Evolutionary conservation across 2,113 vertebrate genomes (phyloP).

Genomic region (Campylomormyrus tamandua): DNA sequence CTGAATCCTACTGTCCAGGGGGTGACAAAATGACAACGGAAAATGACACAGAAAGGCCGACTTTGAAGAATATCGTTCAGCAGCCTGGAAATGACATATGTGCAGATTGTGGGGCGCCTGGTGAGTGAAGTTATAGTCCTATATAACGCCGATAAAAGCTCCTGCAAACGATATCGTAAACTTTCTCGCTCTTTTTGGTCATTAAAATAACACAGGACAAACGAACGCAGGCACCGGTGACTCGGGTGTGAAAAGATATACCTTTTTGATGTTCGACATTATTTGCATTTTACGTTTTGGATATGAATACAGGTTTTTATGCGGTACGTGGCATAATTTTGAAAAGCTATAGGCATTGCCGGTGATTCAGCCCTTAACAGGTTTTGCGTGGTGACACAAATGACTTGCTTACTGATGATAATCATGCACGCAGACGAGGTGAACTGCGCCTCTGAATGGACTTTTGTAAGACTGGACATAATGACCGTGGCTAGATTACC

Average conservation of each 20-base stretch:
- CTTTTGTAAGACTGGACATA: neutral
- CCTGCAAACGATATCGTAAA: neutral
- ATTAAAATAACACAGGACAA: neutral
- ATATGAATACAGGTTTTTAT: neutral
- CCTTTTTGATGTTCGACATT: neutral
- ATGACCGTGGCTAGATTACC: neutral
- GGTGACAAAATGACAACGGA: conserved; percentile 14
- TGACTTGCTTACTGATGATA: neutral
- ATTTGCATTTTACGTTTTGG: neutral
- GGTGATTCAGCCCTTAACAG: neutral
- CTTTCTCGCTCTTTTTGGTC: neutral
- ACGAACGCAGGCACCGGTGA: neutral
- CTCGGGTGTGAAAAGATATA: neutral
- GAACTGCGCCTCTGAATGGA: neutral
- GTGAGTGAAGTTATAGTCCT: conserved; percentile 41
- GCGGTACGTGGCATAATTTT: neutral
- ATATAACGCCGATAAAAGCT: neutral
- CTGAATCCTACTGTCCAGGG: neutral
- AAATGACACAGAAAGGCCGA: conserved; percentile 54
- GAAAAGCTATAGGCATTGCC: neutral
- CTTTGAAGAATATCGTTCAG: conserved; percentile 53
- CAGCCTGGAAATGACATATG: conserved; percentile 56
- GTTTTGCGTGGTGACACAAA: neutral
- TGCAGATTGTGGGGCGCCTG: conserved; percentile 61
- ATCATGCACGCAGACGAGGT: neutral